phyloP scores from a whole-genome alignment of 1,140 invertebrate species.

The Drosophila pruinosa region DNA sequence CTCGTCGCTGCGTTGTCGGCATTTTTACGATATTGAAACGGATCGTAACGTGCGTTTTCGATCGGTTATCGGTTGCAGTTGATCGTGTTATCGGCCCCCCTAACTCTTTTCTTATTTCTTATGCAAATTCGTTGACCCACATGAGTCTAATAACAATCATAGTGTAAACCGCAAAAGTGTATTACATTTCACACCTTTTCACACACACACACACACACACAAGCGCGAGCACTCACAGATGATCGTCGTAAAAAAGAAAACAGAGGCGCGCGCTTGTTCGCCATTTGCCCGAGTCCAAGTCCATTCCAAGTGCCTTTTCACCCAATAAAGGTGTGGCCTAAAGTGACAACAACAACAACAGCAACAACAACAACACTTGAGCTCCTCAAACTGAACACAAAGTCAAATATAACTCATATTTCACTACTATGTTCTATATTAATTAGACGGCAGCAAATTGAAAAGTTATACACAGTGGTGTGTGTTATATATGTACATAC shows the following conservation, averaged over 20 bases:
- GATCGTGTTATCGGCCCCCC: background rate
- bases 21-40: slow-evolving; percentile 16
- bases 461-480: slow-evolving; percentile 31
- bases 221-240: background rate
- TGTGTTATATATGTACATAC: slow-evolving; percentile 17
- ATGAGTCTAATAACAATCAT: slow-evolving; percentile 11
- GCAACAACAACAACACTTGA: slow-evolving; percentile 23
- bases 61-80: slow-evolving; percentile 1
- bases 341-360: slow-evolving; percentile 27
- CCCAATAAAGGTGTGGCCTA: slow-evolving; percentile 59
- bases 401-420: slow-evolving; percentile 24
- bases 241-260: slow-evolving; percentile 39
- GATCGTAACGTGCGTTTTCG: slow-evolving; percentile 5
- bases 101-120: background rate
- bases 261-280: slow-evolving; percentile 46
- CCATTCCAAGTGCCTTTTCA: slow-evolving; percentile 44
- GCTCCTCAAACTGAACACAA: slow-evolving; percentile 8
- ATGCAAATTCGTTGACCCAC: background rate
- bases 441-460: slow-evolving; percentile 49
- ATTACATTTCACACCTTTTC: slow-evolving; percentile 31
- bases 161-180: slow-evolving; percentile 29
- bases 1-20: slow-evolving; percentile 45
- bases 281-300: slow-evolving; percentile 31
- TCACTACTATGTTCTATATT: slow-evolving; percentile 37
- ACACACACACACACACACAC: slow-evolving; percentile 1